Conservation (phyloP, 2,797 vertebrate genomes). For the Hydrolagus colliei region DNA sequence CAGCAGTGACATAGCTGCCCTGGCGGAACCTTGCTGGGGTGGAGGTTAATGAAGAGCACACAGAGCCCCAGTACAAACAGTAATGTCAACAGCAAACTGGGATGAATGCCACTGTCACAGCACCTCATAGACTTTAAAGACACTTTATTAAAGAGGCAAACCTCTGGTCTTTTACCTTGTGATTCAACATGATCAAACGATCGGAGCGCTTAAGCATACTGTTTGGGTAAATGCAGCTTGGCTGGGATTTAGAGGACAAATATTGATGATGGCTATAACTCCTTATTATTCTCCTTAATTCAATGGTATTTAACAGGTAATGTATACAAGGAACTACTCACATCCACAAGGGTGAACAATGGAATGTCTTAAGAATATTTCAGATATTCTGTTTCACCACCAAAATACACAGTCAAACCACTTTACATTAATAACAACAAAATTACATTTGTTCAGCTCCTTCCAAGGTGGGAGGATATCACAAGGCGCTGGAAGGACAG, state of each 20-base stretch:
- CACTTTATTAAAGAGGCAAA: conserved; percentile 22
- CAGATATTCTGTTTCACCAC: too few relatives aligned
- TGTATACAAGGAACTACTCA: too few relatives aligned
- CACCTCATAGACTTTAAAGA: conserved; percentile 28
- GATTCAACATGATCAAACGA: conserved; percentile 20
- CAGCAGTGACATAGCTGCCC: conserved; percentile 28
- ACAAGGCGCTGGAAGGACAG: too few relatives aligned
- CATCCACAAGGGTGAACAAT: too few relatives aligned
- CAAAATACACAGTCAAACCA: too few relatives aligned
- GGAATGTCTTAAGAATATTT: too few relatives aligned
- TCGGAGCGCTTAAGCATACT: conserved; percentile 10
- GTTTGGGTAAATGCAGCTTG: background rate
- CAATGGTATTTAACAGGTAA: too few relatives aligned
- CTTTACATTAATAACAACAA: too few relatives aligned
- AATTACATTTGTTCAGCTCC: too few relatives aligned
- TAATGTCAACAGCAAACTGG: conserved; percentile 13
- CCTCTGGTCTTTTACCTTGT: background rate
- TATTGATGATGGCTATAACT: too few relatives aligned
- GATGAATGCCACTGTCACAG: conserved; percentile 30
- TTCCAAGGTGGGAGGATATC: too few relatives aligned
- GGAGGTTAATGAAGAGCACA: conserved; percentile 29
- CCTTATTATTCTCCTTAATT: too few relatives aligned
- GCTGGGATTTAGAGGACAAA: background rate
- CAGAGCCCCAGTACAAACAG: conserved; percentile 22
- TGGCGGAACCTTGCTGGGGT: conserved; percentile 18